These are phyloP conservation scores for Hormaphis cornu DNA, from an alignment of 1,140 invertebrate genomes.

Conservation along the genomic window DNA sequence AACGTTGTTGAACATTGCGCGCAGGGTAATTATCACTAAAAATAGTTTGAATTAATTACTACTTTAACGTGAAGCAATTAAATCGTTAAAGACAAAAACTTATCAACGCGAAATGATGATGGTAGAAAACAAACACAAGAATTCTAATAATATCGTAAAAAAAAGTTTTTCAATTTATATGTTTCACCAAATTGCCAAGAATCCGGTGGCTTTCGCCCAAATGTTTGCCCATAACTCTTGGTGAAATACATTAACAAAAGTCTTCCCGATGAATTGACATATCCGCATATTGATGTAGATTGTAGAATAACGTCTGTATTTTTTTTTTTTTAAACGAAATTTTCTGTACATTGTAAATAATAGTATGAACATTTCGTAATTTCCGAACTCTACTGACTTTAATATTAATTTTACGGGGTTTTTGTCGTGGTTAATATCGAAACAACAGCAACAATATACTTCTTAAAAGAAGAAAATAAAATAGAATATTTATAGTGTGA, in stretches of 20 bases:
- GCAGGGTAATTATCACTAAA: background rate
- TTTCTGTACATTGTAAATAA: too few species aligned
- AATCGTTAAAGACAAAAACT: background rate
- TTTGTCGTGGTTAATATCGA: too few species aligned
- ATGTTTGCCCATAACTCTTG: background rate
- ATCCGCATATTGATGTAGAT: too few species aligned
- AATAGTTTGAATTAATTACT: background rate
- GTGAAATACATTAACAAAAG: background rate
- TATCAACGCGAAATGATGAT: background rate
- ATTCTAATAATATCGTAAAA: slow-evolving; percentile 15
- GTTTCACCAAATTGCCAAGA: background rate
- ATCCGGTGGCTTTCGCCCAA: background rate
- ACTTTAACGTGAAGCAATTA: background rate
- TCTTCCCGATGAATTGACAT: too few species aligned
- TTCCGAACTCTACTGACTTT: too few species aligned
- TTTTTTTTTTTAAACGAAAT: too few species aligned
- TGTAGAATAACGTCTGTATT: too few species aligned
- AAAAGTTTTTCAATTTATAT: slow-evolving; percentile 11
- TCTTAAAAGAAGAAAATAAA: too few species aligned
- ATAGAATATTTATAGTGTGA: too few species aligned
- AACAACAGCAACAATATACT: too few species aligned
- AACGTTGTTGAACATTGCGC: background rate
- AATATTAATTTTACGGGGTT: too few species aligned
- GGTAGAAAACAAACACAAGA: background rate
- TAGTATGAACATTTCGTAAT: too few species aligned